Conservation (phyloP, 2,113 vertebrate genomes). For the Tragelaphus imberbis region DNA sequence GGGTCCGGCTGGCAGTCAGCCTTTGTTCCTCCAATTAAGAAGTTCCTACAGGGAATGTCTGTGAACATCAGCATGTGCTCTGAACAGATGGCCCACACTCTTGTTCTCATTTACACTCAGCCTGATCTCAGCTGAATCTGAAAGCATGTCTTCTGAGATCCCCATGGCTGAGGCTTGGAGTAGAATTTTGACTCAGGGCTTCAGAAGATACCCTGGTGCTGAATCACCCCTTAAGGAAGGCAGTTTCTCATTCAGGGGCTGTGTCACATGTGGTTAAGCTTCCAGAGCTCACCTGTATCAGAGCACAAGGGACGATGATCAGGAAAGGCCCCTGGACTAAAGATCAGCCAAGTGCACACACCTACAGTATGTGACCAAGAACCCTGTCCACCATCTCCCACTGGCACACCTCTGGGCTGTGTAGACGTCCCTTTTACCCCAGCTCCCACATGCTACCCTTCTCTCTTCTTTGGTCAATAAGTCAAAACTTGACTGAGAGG, state of each 20-base stretch:
- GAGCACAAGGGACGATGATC: background rate
- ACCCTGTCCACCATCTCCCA: background rate
- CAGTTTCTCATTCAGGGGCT: background rate
- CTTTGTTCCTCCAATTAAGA: conserved; percentile 52
- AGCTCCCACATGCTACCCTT: background rate
- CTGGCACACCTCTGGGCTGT: background rate
- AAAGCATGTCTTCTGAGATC: background rate
- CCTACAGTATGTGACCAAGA: background rate
- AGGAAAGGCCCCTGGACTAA: background rate
- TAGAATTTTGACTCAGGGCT: background rate
- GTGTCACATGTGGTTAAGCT: background rate
- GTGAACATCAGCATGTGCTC: background rate
- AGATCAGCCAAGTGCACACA: background rate
- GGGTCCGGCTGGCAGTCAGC: background rate
- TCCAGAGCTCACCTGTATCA: background rate
- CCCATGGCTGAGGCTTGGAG: background rate
- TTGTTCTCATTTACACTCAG: background rate
- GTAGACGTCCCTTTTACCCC: background rate
- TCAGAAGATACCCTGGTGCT: background rate
- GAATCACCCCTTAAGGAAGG: background rate
- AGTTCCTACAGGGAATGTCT: background rate
- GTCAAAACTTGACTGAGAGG: background rate
- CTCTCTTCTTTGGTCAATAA: background rate
- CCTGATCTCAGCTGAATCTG: background rate
- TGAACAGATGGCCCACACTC: background rate